Evolutionary conservation across 2,113 vertebrate genomes (phyloP).

Genomic region (Hydropotes inermis): DNA sequence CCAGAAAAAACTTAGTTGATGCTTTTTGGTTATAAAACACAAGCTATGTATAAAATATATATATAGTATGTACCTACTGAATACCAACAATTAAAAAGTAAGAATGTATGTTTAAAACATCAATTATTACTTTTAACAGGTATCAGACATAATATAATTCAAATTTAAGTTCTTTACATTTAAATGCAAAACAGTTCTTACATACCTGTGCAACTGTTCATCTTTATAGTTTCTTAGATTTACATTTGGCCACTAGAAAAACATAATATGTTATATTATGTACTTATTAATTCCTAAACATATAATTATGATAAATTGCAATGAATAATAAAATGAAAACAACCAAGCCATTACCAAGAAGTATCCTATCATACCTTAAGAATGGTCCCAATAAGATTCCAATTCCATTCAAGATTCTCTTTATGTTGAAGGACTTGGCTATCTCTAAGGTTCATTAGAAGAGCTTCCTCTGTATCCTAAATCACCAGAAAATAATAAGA

Average conservation of each 20-base stretch:
- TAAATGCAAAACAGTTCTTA: conserved; percentile 50
- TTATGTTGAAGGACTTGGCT: conserved; percentile 98
- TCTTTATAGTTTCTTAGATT: conserved; percentile 98
- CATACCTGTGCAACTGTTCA: conserved; percentile 97
- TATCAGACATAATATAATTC: neutral
- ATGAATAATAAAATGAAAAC: conserved; percentile 46
- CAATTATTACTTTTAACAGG: neutral
- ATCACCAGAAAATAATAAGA: conserved; percentile 33
- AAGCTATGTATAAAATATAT: neutral
- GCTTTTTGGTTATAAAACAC: conserved; percentile 8
- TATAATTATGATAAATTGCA: neutral
- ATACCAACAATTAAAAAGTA: neutral
- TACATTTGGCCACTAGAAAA: conserved; percentile 95
- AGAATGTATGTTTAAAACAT: neutral
- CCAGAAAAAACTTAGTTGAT: neutral
- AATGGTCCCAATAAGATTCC: conserved; percentile 97
- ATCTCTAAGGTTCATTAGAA: conserved; percentile 94
- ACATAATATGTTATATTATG: conserved; percentile 61
- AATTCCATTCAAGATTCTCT: conserved; percentile 98
- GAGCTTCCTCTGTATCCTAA: conserved; percentile 97
- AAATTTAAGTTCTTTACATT: conserved; percentile 26
- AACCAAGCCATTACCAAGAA: neutral
- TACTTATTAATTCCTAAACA: conserved; percentile 47
- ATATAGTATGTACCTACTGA: neutral
- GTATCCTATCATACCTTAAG: conserved; percentile 88